A percentile compares a stretch with the other conserved stretches of the same genome.
Conservation (phyloP, 2,113 vertebrate species). For the Haemorhous mexicanus region DNA sequence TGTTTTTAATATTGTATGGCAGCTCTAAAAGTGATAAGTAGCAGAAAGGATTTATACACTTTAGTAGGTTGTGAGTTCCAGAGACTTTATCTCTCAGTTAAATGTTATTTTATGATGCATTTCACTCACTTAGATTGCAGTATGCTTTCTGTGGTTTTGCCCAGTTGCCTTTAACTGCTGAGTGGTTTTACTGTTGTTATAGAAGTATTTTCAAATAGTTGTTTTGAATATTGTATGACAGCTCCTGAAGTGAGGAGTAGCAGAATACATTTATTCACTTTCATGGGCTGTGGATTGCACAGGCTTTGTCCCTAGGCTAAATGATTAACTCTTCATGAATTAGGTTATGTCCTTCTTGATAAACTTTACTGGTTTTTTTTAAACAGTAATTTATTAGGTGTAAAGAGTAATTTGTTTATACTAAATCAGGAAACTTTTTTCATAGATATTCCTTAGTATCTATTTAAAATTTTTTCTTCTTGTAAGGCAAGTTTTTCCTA, state of each 20-base stretch:
- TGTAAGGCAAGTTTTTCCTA: neutral
- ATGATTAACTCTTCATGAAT: neutral
- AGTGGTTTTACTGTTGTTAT: slow-evolving; percentile 6
- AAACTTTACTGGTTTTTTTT: neutral
- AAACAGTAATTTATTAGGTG: neutral
- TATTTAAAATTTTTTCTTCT: neutral
- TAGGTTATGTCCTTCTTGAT: neutral
- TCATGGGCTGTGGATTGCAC: neutral
- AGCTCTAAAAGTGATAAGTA: slow-evolving; percentile 19
- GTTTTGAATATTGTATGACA: slow-evolving; percentile 8
- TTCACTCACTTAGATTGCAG: neutral
- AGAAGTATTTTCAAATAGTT: slow-evolving; percentile 9
- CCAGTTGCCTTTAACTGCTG: neutral
- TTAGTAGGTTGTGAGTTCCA: neutral
- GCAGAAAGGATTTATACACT: neutral
- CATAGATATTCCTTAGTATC: neutral
- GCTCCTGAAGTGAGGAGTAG: neutral
- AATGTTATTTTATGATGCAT: slow-evolving; percentile 31
- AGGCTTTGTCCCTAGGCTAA: neutral
- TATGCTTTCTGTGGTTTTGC: slow-evolving; percentile 16
- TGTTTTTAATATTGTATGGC: slow-evolving; percentile 43
- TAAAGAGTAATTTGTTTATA: neutral
- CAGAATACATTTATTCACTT: neutral
- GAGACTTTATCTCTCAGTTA: slow-evolving; percentile 18
- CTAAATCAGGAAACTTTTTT: neutral